These are phyloP conservation scores for Pandion haliaetus DNA, from an alignment of 2,113 vertebrate genomes.

Conservation along the genomic window DNA sequence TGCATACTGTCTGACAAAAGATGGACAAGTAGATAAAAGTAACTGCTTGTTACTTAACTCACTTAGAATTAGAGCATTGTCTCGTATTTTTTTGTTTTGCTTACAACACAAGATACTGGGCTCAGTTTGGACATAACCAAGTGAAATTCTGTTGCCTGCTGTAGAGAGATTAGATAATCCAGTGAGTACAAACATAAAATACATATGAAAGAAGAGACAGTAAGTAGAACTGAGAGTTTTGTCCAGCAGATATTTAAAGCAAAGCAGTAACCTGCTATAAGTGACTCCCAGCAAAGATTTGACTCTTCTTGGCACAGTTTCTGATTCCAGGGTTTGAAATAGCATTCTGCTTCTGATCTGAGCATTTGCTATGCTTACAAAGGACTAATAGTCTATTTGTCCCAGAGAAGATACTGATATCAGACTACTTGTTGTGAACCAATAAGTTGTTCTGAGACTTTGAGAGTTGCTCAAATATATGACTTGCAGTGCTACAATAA, in stretches of 20 bases:
- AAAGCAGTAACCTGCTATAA: neutral
- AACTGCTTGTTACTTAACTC: neutral
- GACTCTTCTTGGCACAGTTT: neutral
- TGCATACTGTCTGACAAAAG: neutral
- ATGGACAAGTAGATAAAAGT: neutral
- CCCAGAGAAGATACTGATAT: neutral
- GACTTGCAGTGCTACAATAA: neutral
- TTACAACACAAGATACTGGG: neutral
- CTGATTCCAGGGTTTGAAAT: neutral
- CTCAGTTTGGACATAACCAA: neutral
- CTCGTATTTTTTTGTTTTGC: neutral
- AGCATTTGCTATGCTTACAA: neutral
- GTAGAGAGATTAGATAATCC: neutral
- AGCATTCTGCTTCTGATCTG: neutral
- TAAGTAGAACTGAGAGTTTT: neutral
- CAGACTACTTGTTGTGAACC: neutral
- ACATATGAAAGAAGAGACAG: neutral
- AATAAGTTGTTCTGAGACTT: neutral
- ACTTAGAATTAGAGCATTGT: neutral
- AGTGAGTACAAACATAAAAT: neutral
- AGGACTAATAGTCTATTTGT: neutral
- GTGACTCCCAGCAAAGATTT: neutral
- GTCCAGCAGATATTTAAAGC: neutral
- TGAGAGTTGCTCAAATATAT: neutral
- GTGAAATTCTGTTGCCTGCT: neutral